Evolutionary conservation across 2,797 vertebrate species (phyloP).

Genomic region (Paedocypris micromegethes): DNA sequence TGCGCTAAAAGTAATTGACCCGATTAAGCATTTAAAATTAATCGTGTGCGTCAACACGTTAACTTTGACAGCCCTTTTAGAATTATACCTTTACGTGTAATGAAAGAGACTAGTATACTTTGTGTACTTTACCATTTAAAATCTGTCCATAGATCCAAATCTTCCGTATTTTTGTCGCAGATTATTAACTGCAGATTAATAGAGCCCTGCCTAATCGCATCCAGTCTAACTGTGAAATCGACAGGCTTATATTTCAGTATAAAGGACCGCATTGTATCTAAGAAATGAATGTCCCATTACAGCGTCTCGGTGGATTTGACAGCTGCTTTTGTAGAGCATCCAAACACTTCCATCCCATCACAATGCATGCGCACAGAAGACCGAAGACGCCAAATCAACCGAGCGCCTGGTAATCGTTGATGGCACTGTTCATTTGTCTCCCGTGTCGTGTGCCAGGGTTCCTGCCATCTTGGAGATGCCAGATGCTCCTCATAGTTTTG

Average conservation of each 20-base stretch:
- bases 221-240: slow-evolving; percentile 33
- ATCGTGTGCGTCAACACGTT: too few species aligned
- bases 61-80: too few species aligned
- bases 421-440: slow-evolving; percentile 53
- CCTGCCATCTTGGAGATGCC: slow-evolving; percentile 24
- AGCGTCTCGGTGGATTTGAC: slow-evolving; percentile 68
- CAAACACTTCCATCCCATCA: slow-evolving; percentile 66
- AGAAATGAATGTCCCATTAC: slow-evolving; percentile 65
- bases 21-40: too few species aligned
- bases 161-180: slow-evolving; percentile 19
- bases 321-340: slow-evolving; percentile 64
- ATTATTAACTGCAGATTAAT: slow-evolving; percentile 42
- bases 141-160: too few species aligned
- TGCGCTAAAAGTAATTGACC: too few species aligned
- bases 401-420: slow-evolving; percentile 59
- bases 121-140: too few species aligned
- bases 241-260: slow-evolving; percentile 44
- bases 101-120: too few species aligned
- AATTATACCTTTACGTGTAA: too few species aligned
- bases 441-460: slow-evolving; percentile 25
- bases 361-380: slow-evolving; percentile 64
- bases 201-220: slow-evolving; percentile 39
- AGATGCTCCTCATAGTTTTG: slow-evolving; percentile 23
- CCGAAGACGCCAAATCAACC: slow-evolving; percentile 66
- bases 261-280: slow-evolving; percentile 59